Conservation (phyloP, 2,113 vertebrate genomes). For the Myrmophylax atrothorax region DNA sequence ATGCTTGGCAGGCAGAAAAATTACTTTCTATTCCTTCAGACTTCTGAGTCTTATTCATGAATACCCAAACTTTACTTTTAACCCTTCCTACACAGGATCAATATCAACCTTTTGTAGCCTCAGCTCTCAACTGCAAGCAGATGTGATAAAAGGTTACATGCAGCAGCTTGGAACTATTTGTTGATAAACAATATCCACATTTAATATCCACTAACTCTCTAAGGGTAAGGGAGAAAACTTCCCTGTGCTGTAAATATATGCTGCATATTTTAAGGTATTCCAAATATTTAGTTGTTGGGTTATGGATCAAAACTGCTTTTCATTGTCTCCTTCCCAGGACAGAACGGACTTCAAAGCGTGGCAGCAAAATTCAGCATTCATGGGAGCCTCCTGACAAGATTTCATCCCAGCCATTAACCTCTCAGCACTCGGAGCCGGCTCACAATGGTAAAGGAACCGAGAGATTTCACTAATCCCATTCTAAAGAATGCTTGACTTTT, state of each 20-base stretch:
- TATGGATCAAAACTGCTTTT: conserved; percentile 56
- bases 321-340: conserved; percentile 78
- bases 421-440: conserved; percentile 76
- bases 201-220: background rate
- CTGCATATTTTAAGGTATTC: conserved; percentile 53
- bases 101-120: background rate
- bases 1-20: background rate
- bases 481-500: conserved; percentile 80
- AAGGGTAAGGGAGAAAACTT: background rate
- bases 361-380: conserved; percentile 76
- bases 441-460: conserved; percentile 72
- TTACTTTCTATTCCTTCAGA: background rate
- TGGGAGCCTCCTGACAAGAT: conserved; percentile 79
- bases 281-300: conserved; percentile 40
- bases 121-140: background rate
- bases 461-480: conserved; percentile 80
- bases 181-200: background rate
- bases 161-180: background rate
- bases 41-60: background rate
- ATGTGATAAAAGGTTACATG: background rate
- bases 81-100: background rate
- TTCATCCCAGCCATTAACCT: conserved; percentile 81
- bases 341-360: conserved; percentile 78
- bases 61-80: background rate
- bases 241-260: background rate